phyloP scores from a whole-genome alignment of 2,113 vertebrate species.

The Lophotis ruficrista region DNA sequence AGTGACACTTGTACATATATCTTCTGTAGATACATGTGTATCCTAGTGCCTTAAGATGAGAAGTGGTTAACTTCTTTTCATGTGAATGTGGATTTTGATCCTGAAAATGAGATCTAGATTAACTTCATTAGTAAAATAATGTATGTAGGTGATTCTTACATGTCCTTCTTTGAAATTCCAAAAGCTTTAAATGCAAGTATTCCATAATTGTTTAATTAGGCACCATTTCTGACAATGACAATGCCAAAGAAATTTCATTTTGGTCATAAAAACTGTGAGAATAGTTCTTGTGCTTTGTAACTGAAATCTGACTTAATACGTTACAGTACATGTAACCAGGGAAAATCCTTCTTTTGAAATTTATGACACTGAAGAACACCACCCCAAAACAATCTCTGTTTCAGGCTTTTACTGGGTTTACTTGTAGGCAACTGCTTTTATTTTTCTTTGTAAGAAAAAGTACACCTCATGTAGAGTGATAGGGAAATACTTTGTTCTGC shows the following conservation, averaged over 20 bases:
- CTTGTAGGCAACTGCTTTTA: neutral
- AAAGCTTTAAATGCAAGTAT: neutral
- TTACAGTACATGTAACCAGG: neutral
- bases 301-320: neutral
- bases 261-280: neutral
- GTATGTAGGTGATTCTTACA: neutral
- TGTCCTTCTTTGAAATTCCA: neutral
- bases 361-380: neutral
- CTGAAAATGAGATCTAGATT: neutral
- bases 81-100: neutral
- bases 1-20: neutral
- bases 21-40: rapidly evolving
- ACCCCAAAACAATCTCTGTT: neutral
- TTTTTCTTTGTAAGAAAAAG: neutral
- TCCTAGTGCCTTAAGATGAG: neutral
- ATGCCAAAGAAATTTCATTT: neutral
- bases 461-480: neutral
- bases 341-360: neutral
- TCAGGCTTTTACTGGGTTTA: neutral
- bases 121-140: neutral
- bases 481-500: neutral
- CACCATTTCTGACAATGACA: neutral
- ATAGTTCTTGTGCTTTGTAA: neutral
- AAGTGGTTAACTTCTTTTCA: neutral
- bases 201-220: neutral